Conservation (phyloP, 2,888 invertebrate species). For the Idaea straminata region DNA sequence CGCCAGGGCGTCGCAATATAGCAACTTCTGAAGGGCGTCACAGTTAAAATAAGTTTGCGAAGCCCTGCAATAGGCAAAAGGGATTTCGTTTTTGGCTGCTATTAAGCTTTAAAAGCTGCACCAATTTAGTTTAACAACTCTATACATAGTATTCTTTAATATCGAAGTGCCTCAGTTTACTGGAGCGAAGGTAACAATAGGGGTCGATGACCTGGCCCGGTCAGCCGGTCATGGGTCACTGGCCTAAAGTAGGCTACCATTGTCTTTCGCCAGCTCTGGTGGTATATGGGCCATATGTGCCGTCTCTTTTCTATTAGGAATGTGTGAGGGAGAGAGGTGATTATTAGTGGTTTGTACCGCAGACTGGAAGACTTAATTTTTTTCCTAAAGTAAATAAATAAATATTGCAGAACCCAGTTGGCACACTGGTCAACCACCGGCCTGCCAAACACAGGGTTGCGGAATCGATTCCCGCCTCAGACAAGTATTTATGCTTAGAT, state of each 20-base stretch:
- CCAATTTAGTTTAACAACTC: not conserved
- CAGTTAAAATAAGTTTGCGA: too few relatives aligned
- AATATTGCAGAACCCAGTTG: too few relatives aligned
- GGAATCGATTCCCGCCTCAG: too few relatives aligned
- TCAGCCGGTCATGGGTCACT: slow-evolving; percentile 59
- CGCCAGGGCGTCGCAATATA: too few relatives aligned
- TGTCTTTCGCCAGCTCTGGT: slow-evolving; percentile 9
- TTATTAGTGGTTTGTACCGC: not conserved
- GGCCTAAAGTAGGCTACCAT: slow-evolving; percentile 20
- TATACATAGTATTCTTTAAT: not conserved
- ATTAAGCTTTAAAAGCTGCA: too few relatives aligned
- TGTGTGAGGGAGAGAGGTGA: not conserved
- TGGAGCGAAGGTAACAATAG: slow-evolving; percentile 39
- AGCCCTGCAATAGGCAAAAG: too few relatives aligned
- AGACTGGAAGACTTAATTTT: not conserved
- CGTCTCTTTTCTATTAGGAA: not conserved
- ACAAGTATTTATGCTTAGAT: too few relatives aligned
- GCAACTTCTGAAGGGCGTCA: too few relatives aligned
- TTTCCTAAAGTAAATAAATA: too few relatives aligned
- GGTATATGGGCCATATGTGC: not conserved
- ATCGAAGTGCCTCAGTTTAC: slow-evolving; percentile 17
- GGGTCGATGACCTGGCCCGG: slow-evolving; percentile 42
- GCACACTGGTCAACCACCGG: too few relatives aligned
- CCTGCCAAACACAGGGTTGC: too few relatives aligned
- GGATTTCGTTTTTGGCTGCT: too few relatives aligned